Evolutionary conservation across 1,140 invertebrate species (phyloP), one percentile per base, ranked within the genome.

Genomic region (Drosophila ironensis): DNA sequence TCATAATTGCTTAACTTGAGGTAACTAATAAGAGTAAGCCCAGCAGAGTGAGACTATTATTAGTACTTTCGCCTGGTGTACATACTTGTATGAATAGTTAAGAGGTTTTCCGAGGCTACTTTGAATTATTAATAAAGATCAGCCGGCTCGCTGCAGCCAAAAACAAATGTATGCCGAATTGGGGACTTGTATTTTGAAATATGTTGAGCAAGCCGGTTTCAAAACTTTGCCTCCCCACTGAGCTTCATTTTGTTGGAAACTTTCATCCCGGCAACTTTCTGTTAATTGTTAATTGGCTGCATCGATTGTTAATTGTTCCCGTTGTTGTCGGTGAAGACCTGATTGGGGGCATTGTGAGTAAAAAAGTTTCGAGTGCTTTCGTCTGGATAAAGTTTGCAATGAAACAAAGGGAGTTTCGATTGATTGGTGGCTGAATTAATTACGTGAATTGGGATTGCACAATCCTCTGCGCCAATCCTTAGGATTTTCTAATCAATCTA

Each of bases 221-320:
- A 40, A 56, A 64, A 63, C 30, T 63, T 64, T 27, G 14, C 8
- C 14, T 35, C 19, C 24, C 48, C 42, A 22, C 33, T 38, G 37
- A 30, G 37, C 17, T 60, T 57, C 33, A 25, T 60, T 60, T 74
- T 53, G 35, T 12, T 17, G 19, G 4, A 48, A 64, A 64, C 30
- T 64, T 64, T 63, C 40, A 6, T 19, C 42, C 3, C 8, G 30
- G 14, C 46, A 70, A 57, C 40, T 72, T 72, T 67, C 44, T 57
- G 68, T 84, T 77, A 82, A 81, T 81, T 81, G 76, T 81, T 82
- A 84, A 84, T 84, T 81, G 77, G 78, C 73, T 72, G 78, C 80
- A 84, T 86, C 54, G 73, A 74, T 86, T 86, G 70, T 78, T 84
- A 78, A 86, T 84, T 78, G 59, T 68, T 51, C 54, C 33, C 47